A percentile compares a stretch with the other conserved stretches of the same genome.
phyloP scores from a whole-genome alignment of 2,888 invertebrate species.

The Trachelus iudaicus region DNA sequence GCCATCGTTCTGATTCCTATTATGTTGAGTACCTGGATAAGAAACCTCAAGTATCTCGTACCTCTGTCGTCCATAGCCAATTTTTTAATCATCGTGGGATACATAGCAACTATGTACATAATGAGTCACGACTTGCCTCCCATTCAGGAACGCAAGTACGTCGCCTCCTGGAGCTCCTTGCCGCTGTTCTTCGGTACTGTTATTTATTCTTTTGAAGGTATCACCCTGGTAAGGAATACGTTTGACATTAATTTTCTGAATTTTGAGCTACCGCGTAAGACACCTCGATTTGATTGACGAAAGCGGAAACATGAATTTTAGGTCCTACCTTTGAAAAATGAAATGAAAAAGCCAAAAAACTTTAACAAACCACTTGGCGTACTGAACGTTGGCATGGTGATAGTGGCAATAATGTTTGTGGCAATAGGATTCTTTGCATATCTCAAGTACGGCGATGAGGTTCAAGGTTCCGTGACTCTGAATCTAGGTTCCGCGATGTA shows the following conservation, averaged over 20 bases:
- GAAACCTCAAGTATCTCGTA: slow-evolving; percentile 81
- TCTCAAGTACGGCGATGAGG: slow-evolving; percentile 85
- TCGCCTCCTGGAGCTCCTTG: slow-evolving; percentile 73
- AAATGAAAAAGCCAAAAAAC: slow-evolving; percentile 83
- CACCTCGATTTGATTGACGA: not conserved
- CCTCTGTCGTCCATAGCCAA: slow-evolving; percentile 85
- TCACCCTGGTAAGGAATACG: slow-evolving; percentile 78
- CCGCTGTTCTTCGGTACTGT: slow-evolving; percentile 97
- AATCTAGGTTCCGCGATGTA: slow-evolving; percentile 79
- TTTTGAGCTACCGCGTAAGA: not conserved
- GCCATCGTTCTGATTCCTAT: slow-evolving; percentile 78
- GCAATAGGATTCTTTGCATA: slow-evolving; percentile 89
- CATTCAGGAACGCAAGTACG: slow-evolving; percentile 70
- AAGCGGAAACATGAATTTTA: slow-evolving; percentile 55
- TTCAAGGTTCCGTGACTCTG: slow-evolving; percentile 87
- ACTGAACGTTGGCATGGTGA: slow-evolving; percentile 88
- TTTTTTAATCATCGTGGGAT: slow-evolving; percentile 78
- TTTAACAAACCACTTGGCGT: slow-evolving; percentile 88
- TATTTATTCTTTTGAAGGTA: slow-evolving; percentile 97
- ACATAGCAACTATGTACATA: slow-evolving; percentile 81
- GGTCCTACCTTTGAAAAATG: slow-evolving; percentile 94
- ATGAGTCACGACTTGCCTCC: slow-evolving; percentile 79
- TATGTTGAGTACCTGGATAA: slow-evolving; percentile 78
- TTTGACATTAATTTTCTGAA: not conserved
- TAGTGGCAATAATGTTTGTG: slow-evolving; percentile 82